These are phyloP conservation scores for Campylomormyrus tamandua DNA, from an alignment of 2,113 vertebrate genomes.

Conservation along the genomic window DNA sequence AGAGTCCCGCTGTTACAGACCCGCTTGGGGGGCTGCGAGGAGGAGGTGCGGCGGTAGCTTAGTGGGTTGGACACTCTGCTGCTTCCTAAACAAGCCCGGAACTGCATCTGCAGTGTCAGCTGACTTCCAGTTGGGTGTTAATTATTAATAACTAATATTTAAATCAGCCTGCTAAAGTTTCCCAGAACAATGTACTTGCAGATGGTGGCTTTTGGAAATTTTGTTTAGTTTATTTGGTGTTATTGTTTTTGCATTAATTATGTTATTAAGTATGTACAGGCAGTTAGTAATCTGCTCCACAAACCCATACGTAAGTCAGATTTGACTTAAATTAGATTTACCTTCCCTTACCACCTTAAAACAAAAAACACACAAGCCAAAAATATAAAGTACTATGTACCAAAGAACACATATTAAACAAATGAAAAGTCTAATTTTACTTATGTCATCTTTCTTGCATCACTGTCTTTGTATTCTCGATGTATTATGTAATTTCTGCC, in stretches of 20 bases:
- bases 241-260: neutral
- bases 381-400: neutral
- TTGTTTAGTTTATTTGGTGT: neutral
- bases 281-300: neutral
- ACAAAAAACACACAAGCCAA: neutral
- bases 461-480: neutral
- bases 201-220: neutral
- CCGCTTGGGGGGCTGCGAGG: neutral
- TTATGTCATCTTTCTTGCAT: neutral
- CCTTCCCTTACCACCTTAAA: neutral
- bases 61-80: too few relatives aligned
- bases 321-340: neutral
- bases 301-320: neutral
- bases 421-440: neutral
- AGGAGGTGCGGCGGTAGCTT: neutral
- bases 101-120: neutral
- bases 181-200: neutral
- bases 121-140: neutral
- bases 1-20: neutral
- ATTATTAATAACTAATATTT: neutral
- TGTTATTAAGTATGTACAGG: neutral
- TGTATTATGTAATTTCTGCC: neutral
- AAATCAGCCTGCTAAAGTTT: neutral
- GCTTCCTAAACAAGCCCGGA: neutral
- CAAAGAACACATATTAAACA: neutral